These are phyloP conservation scores for Hirtodrosophila alboralis DNA, from an alignment of 2,888 invertebrate species.

Conservation along the genomic window DNA sequence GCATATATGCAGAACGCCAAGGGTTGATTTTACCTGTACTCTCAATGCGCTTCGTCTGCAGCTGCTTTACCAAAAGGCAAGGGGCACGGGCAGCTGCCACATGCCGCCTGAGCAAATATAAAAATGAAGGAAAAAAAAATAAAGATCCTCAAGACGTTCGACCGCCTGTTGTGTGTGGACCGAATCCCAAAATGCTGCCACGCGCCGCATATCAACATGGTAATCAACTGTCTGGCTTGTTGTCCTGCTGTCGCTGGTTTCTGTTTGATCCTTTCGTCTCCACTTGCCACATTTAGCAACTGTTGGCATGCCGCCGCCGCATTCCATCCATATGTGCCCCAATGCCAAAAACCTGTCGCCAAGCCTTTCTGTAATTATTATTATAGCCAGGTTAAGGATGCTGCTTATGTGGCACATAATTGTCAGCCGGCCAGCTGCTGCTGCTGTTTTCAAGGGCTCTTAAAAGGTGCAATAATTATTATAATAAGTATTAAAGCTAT, in stretches of 20 bases:
- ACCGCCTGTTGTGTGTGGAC: conserved; percentile 4
- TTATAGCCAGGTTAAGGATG: conserved; percentile 6
- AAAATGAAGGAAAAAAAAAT: conserved; percentile 2
- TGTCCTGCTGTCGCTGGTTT: conserved; percentile 55
- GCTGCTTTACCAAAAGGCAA: conserved; percentile 53
- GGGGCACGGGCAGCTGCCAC: conserved; percentile 76
- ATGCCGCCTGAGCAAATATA: conserved; percentile 72
- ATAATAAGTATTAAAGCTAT: conserved; percentile 37
- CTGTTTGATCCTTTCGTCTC: conserved; percentile 42
- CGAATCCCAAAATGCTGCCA: conserved; percentile 63
- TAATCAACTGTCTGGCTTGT: conserved; percentile 54
- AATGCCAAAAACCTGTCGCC: conserved; percentile 48
- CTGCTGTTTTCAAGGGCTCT: conserved; percentile 8
- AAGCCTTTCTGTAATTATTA: conserved; percentile 49
- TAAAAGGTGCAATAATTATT: conserved; percentile 57
- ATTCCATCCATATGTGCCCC: conserved; percentile 50
- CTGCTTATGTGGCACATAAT: conserved; percentile 17
- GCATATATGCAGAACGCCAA: no score
- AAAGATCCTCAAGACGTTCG: conserved; percentile 15
- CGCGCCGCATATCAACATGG: conserved; percentile 81
- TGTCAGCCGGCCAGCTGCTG: conserved; percentile 35
- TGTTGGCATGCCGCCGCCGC: conserved; percentile 66
- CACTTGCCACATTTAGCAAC: conserved; percentile 53
- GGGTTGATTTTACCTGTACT: conserved; percentile 66
- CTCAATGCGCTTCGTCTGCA: conserved; percentile 40